Base-by-base conservation (phyloP, 1,140 invertebrate species). In the Holcopasites calliopsidis region DNA sequence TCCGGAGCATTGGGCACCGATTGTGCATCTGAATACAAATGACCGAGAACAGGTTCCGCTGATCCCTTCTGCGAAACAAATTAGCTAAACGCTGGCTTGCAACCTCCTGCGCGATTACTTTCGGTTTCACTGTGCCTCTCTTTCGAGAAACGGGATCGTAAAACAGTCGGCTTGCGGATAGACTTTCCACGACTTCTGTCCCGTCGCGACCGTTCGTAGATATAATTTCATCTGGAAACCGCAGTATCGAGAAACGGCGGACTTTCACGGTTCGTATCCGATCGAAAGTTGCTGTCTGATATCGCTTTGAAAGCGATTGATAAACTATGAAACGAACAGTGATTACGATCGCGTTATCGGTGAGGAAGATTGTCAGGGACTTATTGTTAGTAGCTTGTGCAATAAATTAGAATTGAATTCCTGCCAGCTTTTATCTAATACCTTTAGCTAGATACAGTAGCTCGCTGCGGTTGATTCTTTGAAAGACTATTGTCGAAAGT, bases 161-260 rank as follows among this genome's bases (percentile, higher is more conserved):
- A 65, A 65, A 10, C 52, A 16, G 6, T n/a, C n/a, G n/a, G n/a
- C n/a, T n/a, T n/a, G n/a, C n/a, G n/a, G n/a, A n/a, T n/a, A n/a
- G n/a, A n/a, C n/a, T n/a, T n/a, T n/a, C n/a, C n/a, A n/a, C n/a
- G n/a, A n/a, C n/a, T n/a, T n/a, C n/a, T n/a, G n/a, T n/a, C n/a
- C n/a, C n/a, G n/a, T n/a, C 38, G 10, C 16, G 26, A 31, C 42
- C 60, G 8, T 42, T 73, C 58, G n/a, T 5, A 11, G 26, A 1
- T 75, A 69, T 18, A 60, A 75, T 75, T 75, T 52, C 65, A 75
- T 75, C 73, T 26, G 52, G 8, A 23, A 75, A 75, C 73, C 64
- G 23, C 73, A 69, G n/a, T 7, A 2, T 13, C 16, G 33, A 49
- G 40, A 28, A 55, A n/a, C 13, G 3, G 21, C 13, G 16, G 5